Percentiles rank a stretch among this genome's conserved stretches.
These are phyloP conservation scores for Syrrhaptes paradoxus DNA, from an alignment of 2,113 vertebrate genomes.

Conservation along the genomic window DNA sequence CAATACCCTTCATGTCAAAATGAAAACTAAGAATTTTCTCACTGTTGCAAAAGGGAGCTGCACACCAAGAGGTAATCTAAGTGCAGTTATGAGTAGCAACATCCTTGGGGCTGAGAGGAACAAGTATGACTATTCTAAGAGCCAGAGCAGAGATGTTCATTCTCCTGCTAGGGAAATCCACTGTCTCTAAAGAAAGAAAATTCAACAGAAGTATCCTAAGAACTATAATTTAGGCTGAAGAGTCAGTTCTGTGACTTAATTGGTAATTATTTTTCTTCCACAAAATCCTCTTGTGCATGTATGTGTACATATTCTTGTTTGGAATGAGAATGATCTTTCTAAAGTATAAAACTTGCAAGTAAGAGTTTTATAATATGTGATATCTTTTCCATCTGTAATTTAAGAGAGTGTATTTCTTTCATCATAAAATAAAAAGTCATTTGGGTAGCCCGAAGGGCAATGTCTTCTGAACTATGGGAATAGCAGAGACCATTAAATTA, in stretches of 20 bases:
- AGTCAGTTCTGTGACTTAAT: background rate
- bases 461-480: background rate
- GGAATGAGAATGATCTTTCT: background rate
- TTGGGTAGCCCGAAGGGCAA: slow-evolving; percentile 18
- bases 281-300: background rate
- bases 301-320: rapidly evolving
- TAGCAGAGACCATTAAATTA: slow-evolving; percentile 44
- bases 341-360: background rate
- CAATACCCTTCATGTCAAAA: background rate
- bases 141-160: background rate
- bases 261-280: background rate
- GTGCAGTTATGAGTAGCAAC: background rate
- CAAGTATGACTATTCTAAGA: background rate
- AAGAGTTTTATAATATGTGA: background rate
- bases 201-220: background rate
- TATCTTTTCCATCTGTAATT: background rate
- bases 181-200: background rate
- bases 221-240: background rate
- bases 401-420: background rate
- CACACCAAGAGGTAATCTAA: background rate
- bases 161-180: background rate
- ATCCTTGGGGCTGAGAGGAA: background rate
- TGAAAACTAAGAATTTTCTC: background rate
- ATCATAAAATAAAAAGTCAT: slow-evolving; percentile 11
- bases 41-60: background rate